phyloP scores from a whole-genome alignment of 1,140 invertebrate species.

The Zaprionus tsacasi region DNA sequence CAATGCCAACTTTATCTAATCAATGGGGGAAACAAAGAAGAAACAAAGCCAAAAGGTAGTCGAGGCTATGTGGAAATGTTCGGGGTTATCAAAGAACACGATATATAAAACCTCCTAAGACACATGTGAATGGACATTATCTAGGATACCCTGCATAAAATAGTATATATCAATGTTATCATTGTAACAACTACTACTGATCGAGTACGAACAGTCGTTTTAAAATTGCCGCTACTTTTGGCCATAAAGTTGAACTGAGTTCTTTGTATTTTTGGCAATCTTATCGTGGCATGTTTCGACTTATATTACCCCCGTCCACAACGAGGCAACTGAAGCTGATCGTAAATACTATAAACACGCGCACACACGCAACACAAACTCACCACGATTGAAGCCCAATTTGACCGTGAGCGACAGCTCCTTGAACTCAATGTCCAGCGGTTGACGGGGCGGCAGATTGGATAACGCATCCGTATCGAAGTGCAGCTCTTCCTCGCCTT shows the following conservation, averaged over 20 bases:
- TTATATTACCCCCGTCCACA: slow-evolving; percentile 29
- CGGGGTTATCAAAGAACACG: slow-evolving; percentile 30
- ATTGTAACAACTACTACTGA: background rate
- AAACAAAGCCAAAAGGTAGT: slow-evolving; percentile 52
- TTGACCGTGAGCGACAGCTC: slow-evolving; percentile 89
- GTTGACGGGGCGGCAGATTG: slow-evolving; percentile 85
- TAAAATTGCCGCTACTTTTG: slow-evolving; percentile 55
- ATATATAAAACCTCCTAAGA: slow-evolving; percentile 37
- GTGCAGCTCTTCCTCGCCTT: slow-evolving; percentile 54
- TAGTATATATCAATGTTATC: background rate
- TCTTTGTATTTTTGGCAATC: slow-evolving; percentile 55
- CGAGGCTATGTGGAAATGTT: slow-evolving; percentile 38
- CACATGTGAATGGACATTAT: slow-evolving; percentile 14
- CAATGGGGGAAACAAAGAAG: slow-evolving; percentile 40
- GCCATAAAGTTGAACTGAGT: slow-evolving; percentile 48
- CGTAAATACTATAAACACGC: slow-evolving; percentile 31
- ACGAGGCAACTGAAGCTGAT: slow-evolving; percentile 4
- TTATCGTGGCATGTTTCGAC: slow-evolving; percentile 52
- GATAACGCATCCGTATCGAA: slow-evolving; percentile 77
- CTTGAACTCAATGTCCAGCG: slow-evolving; percentile 89
- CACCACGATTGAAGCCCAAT: slow-evolving; percentile 89
- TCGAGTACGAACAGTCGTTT: background rate
- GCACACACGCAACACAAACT: slow-evolving; percentile 21
- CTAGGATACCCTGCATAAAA: slow-evolving; percentile 12
- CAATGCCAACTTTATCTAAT: slow-evolving; percentile 62